These are phyloP conservation scores for Oscheius onirici DNA, from an alignment of 2,888 invertebrate genomes.

Conservation along the genomic window DNA sequence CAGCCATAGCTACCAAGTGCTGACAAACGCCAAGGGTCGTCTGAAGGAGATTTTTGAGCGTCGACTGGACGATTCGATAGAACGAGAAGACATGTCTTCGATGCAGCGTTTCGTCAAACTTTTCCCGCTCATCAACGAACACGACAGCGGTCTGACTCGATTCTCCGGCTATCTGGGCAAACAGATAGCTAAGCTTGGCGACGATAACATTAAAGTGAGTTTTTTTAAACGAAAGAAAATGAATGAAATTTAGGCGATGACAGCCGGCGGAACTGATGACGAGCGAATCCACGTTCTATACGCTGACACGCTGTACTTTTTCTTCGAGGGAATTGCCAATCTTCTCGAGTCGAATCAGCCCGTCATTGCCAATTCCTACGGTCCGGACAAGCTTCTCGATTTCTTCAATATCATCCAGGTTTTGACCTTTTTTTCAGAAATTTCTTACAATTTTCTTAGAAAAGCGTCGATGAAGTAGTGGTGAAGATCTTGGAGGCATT, in stretches of 20 bases:
- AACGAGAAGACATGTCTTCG: slow-evolving; percentile 85
- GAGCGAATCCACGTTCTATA: slow-evolving; percentile 83
- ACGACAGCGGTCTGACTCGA: slow-evolving; percentile 86
- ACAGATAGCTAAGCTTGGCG: slow-evolving; percentile 75
- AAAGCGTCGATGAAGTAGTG: slow-evolving; percentile 50
- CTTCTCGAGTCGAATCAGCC: slow-evolving; percentile 88
- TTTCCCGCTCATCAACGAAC: slow-evolving; percentile 91
- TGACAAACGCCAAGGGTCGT: slow-evolving; percentile 72
- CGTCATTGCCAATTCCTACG: slow-evolving; percentile 87
- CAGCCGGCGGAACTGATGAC: slow-evolving; percentile 75
- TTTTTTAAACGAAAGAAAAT: neutral
- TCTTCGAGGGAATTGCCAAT: slow-evolving; percentile 82
- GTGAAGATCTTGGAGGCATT: slow-evolving; percentile 50
- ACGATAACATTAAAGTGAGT: slow-evolving; percentile 59
- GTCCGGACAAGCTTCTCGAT: slow-evolving; percentile 80
- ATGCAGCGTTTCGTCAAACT: slow-evolving; percentile 92
- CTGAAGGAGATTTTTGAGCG: slow-evolving; percentile 78
- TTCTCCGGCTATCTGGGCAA: slow-evolving; percentile 81
- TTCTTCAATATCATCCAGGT: slow-evolving; percentile 82
- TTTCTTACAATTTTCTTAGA: slow-evolving; percentile 27
- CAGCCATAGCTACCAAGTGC: slow-evolving; percentile 79
- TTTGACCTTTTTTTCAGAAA: neutral
- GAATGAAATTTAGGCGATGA: slow-evolving; percentile 56
- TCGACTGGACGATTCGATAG: slow-evolving; percentile 90
- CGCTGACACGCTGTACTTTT: slow-evolving; percentile 84